Conservation (phyloP, 2,797 vertebrate genomes). For the Phataginus tricuspis region DNA sequence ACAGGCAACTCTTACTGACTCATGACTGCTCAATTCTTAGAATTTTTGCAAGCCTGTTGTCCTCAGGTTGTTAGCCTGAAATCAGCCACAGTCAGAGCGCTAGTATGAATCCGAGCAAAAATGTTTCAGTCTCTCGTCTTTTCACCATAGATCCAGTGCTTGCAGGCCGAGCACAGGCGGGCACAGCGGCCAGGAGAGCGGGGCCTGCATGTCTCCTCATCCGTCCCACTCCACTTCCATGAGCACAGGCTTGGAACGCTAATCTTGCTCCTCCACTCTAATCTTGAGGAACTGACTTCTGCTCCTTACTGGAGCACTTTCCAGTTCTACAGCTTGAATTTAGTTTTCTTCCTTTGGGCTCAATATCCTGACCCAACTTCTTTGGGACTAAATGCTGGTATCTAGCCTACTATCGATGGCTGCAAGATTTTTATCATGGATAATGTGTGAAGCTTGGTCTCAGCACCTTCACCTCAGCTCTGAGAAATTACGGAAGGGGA, state of each 20-base stretch:
- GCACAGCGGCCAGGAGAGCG: accelerated
- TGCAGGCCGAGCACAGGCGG: neutral
- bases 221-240: accelerated
- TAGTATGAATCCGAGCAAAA: neutral
- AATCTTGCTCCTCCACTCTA: accelerated
- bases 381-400: neutral
- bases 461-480: neutral
- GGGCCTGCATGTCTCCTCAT: neutral
- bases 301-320: accelerated
- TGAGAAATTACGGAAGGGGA: neutral
- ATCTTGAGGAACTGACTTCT: too few relatives aligned
- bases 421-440: accelerated
- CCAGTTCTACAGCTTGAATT: accelerated
- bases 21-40: accelerated
- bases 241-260: neutral
- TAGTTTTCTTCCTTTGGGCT: neutral
- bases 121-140: neutral
- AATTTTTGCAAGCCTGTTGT: accelerated
- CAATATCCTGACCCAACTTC: neutral
- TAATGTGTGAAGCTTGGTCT: accelerated
- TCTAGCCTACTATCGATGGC: too few relatives aligned
- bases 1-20: neutral
- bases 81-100: neutral
- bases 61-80: accelerated
- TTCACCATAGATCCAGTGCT: accelerated